Percentiles rank a stretch among this genome's conserved stretches.
phyloP scores from a whole-genome alignment of 2,888 invertebrate genomes.

The Muscina levida region DNA sequence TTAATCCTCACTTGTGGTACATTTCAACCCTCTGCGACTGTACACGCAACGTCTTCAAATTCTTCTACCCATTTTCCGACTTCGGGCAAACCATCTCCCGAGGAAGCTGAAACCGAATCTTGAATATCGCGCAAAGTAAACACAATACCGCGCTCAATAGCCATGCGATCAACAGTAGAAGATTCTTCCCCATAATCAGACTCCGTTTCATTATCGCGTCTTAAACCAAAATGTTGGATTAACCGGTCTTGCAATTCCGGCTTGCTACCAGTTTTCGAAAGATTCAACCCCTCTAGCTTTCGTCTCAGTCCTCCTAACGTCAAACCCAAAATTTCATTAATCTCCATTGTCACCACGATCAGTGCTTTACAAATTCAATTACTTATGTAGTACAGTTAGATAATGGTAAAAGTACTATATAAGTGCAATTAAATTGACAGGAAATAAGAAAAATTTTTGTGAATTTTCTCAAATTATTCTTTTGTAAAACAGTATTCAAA shows the following conservation, averaged over 20 bases:
- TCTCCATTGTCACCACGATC: not conserved
- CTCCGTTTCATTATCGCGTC: not conserved
- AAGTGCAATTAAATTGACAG: no score
- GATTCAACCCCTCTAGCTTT: not conserved
- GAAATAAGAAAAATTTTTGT: no score
- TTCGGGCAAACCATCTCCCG: not conserved
- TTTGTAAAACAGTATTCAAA: no score
- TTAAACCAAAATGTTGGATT: not conserved
- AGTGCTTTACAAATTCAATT: not conserved
- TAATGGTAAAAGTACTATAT: no score
- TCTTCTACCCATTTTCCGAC: constrained; percentile 46
- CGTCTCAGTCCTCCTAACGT: not conserved
- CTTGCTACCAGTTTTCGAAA: not conserved
- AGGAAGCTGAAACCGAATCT: not conserved
- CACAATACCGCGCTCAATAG: not conserved
- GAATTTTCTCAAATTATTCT: no score
- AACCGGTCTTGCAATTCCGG: constrained; percentile 1
- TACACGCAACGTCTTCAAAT: constrained; percentile 53
- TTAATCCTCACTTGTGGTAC: no score
- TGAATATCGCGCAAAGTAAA: not conserved
- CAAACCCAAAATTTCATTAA: not conserved
- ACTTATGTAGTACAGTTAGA: no score
- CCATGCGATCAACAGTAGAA: not conserved
- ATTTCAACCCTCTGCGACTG: constrained; percentile 55
- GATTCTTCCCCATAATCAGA: constrained; percentile 20